A percentile compares a stretch with the other conserved stretches of the same genome.
Evolutionary conservation across 2,113 vertebrate genomes (phyloP).

Genomic region (Hyperopisus bebe): DNA sequence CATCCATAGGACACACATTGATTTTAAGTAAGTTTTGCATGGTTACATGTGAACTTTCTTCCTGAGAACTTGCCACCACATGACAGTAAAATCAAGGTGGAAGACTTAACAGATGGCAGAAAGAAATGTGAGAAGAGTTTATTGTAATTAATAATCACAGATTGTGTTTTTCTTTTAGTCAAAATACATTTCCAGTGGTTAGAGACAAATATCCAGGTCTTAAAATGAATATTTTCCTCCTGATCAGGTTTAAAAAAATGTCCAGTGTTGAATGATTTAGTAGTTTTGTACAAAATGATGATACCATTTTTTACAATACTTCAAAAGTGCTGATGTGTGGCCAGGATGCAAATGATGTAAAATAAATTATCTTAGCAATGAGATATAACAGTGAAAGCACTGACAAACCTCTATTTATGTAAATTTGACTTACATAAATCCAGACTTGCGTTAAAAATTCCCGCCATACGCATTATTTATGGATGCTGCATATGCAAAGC

Average conservation of each 20-base stretch:
- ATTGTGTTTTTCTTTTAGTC: conserved; percentile 4
- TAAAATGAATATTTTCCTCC: neutral
- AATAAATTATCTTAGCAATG: conserved; percentile 3
- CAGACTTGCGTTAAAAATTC: neutral
- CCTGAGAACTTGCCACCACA: neutral
- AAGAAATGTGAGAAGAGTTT: conserved; percentile 9
- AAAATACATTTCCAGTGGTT: neutral
- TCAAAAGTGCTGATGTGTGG: neutral
- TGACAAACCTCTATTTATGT: neutral
- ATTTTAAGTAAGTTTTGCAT: neutral
- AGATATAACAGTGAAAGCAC: neutral
- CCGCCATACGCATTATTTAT: neutral
- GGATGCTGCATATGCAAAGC: neutral
- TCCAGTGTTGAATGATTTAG: neutral
- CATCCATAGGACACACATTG: neutral
- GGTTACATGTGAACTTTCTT: neutral
- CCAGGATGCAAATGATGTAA: neutral
- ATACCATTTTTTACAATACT: neutral
- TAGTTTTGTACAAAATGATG: neutral
- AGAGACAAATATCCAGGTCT: neutral
- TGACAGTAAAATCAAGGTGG: conserved; percentile 7
- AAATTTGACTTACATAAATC: neutral
- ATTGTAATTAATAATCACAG: conserved; percentile 10
- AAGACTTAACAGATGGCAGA: conserved; percentile 16
- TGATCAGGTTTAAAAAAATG: neutral